Conservation (phyloP, 2,113 vertebrate genomes). For the Physeter macrocephalus region DNA sequence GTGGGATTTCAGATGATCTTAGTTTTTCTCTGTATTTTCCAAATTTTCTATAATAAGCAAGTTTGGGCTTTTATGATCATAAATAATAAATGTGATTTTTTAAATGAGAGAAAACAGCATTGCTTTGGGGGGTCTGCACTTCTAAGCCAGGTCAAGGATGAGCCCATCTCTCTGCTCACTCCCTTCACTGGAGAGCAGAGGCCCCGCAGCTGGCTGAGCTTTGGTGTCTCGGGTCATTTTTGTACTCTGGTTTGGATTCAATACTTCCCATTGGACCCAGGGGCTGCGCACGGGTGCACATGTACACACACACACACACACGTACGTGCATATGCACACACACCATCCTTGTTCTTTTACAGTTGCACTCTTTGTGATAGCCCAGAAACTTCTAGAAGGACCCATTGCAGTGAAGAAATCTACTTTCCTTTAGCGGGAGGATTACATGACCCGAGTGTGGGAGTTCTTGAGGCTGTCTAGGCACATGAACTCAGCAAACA, state of each 20-base stretch:
- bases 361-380: background rate
- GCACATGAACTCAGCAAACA: too few relatives aligned
- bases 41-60: background rate
- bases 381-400: background rate
- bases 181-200: rapidly evolving
- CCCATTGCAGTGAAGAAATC: background rate
- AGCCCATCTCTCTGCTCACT: background rate
- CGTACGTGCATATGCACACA: too few relatives aligned
- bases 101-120: background rate
- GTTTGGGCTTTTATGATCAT: background rate
- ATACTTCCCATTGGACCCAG: background rate
- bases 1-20: background rate
- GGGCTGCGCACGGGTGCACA: background rate
- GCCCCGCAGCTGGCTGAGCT: background rate
- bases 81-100: background rate
- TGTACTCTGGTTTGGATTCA: too few relatives aligned
- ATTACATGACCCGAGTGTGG: rapidly evolving
- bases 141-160: background rate
- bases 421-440: background rate
- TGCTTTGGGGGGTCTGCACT: background rate
- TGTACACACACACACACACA: too few relatives aligned
- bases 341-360: background rate
- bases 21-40: background rate
- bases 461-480: background rate
- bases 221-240: background rate